Percentiles rank a stretch among this genome's conserved stretches.
Conservation (phyloP, 2,113 vertebrate genomes). For the Hippolais icterina region DNA sequence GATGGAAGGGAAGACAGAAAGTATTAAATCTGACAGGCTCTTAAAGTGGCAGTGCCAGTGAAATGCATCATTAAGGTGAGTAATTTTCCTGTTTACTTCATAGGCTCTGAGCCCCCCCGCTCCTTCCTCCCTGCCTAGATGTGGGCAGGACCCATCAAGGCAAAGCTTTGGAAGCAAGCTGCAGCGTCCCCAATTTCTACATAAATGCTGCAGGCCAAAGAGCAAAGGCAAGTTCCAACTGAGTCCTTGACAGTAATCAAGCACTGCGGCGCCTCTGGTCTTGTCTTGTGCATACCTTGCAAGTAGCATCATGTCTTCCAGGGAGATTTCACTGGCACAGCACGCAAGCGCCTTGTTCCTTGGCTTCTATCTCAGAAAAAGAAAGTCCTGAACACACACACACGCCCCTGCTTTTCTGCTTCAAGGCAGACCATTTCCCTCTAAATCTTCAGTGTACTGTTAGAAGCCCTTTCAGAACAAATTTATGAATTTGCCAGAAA, state of each 20-base stretch:
- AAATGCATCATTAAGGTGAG: conserved; percentile 79
- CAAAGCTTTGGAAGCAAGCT: conserved; percentile 79
- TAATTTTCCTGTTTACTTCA: conserved; percentile 86
- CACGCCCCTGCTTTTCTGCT: not conserved
- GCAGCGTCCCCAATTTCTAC: conserved; percentile 86
- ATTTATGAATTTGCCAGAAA: not conserved
- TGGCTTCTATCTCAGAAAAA: conserved; percentile 52
- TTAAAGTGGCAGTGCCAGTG: conserved; percentile 71
- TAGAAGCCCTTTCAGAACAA: conserved; percentile 12
- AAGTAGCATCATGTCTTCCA: conserved; percentile 91
- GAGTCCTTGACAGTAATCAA: conserved; percentile 85
- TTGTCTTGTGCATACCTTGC: conserved; percentile 96
- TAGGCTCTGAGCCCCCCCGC: conserved; percentile 44
- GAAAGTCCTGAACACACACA: conserved; percentile 9
- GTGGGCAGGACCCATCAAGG: conserved; percentile 87
- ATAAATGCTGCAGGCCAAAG: conserved; percentile 91
- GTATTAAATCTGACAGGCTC: conserved; percentile 69
- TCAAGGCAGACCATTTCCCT: not conserved
- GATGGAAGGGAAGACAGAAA: conserved; percentile 18
- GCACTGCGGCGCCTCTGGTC: conserved; percentile 96
- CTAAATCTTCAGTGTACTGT: not conserved
- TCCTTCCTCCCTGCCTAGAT: conserved; percentile 65
- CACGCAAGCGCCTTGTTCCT: conserved; percentile 40
- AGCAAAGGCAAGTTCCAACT: conserved; percentile 91
- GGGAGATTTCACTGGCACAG: conserved; percentile 81